Evolutionary conservation across 2,113 vertebrate species (phyloP).

Genomic region (Empidonax traillii): DNA sequence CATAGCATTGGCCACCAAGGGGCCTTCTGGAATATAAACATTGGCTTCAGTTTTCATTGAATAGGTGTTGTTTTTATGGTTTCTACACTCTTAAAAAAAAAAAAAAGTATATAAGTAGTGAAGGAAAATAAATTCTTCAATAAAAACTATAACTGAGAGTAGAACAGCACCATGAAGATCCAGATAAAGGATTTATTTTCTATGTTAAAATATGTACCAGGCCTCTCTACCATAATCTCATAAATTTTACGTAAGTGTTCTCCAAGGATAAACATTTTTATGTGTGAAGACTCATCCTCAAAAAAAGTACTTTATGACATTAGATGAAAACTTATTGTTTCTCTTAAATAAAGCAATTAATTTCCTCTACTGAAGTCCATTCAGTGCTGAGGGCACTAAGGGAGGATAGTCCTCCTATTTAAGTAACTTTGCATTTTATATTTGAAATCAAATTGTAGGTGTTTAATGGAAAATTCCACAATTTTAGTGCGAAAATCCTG

Average conservation of each 20-base stretch:
- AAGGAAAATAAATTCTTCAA: background rate
- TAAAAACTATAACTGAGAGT: background rate
- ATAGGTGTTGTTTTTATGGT: background rate
- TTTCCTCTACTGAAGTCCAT: background rate
- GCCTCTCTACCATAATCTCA: background rate
- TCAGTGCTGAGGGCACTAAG: background rate
- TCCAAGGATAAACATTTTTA: background rate
- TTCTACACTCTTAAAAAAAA: background rate
- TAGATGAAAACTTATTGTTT: background rate
- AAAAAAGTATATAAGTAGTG: background rate
- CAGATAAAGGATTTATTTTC: background rate
- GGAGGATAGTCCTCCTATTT: background rate
- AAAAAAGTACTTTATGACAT: background rate
- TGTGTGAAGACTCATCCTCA: background rate
- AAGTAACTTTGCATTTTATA: background rate
- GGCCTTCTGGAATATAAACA: background rate
- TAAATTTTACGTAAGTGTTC: background rate
- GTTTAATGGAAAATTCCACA: background rate
- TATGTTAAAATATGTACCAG: background rate
- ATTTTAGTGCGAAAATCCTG: background rate
- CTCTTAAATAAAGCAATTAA: background rate
- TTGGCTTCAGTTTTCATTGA: background rate
- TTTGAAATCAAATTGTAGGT: background rate
- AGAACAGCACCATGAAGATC: background rate
- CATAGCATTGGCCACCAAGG: background rate